Conservation (phyloP, 2,113 vertebrate genomes). For the Phalacrocorax carbo region DNA sequence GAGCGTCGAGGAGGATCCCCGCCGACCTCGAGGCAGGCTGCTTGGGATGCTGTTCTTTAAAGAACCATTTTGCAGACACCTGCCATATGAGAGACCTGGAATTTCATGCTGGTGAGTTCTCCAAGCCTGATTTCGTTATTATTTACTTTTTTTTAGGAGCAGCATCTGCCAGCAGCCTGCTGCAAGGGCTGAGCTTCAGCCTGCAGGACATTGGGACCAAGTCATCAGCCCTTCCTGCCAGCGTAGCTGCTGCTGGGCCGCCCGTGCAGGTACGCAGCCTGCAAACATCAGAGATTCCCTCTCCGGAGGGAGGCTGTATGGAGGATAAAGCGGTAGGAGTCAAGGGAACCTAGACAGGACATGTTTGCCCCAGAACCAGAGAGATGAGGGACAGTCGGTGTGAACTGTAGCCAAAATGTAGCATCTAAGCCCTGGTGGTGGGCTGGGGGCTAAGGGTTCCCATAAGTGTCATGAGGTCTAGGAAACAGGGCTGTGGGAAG, state of each 20-base stretch:
- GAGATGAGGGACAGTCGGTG: neutral
- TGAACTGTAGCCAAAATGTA: neutral
- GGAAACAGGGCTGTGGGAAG: neutral
- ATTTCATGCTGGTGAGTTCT: neutral
- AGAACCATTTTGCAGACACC: neutral
- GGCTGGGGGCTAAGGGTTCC: accelerated
- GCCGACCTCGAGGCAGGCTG: accelerated
- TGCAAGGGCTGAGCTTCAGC: slow-evolving; percentile 97
- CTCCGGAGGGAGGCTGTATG: neutral
- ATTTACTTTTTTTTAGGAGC: slow-evolving; percentile 55
- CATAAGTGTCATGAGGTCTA: accelerated
- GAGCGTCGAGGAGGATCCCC: neutral
- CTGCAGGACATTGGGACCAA: slow-evolving; percentile 94
- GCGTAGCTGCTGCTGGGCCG: slow-evolving; percentile 41
- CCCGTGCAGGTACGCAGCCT: slow-evolving; percentile 71
- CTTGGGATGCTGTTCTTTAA: neutral
- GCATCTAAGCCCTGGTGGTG: neutral
- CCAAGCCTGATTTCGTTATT: neutral
- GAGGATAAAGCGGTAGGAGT: neutral
- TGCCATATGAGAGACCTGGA: accelerated
- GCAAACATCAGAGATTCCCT: accelerated
- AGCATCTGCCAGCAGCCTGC: slow-evolving; percentile 93
- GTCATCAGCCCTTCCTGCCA: slow-evolving; percentile 78
- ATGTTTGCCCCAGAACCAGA: neutral
- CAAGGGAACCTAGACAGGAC: neutral